These are phyloP conservation scores for Caerostris extrusa DNA, from an alignment of 1,140 invertebrate species.

Conservation along the genomic window DNA sequence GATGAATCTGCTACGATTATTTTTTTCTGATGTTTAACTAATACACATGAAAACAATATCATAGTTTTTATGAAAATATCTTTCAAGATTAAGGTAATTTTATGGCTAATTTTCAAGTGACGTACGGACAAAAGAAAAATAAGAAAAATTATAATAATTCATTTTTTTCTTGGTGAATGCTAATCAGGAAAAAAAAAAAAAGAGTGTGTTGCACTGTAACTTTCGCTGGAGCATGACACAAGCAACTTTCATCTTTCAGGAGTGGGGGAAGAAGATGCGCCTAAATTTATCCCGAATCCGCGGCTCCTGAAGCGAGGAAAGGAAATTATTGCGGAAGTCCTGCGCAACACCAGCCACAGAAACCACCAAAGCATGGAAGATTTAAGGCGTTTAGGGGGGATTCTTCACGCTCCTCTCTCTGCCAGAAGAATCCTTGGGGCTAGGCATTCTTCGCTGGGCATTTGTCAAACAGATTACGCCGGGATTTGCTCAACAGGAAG, in stretches of 20 bases:
- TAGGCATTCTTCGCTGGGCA: slow-evolving; percentile 5
- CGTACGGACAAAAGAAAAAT: too few species aligned
- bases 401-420: slow-evolving; percentile 10
- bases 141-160: too few species aligned
- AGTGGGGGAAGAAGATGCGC: background rate
- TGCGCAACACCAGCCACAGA: background rate
- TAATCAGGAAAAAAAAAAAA: background rate
- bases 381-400: background rate
- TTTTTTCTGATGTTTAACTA: too few species aligned
- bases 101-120: too few species aligned
- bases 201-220: background rate
- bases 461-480: background rate
- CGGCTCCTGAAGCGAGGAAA: slow-evolving; percentile 15
- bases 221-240: slow-evolving; percentile 10
- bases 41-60: too few species aligned
- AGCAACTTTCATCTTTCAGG: background rate
- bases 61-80: too few species aligned
- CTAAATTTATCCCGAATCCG: slow-evolving; percentile 44
- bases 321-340: slow-evolving; percentile 49
- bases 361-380: slow-evolving; percentile 7
- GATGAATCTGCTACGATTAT: too few species aligned
- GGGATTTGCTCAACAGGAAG: background rate
- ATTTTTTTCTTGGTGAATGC: too few species aligned
- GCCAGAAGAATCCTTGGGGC: background rate
- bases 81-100: too few species aligned